These are phyloP conservation scores for Tridacna gigas DNA, from an alignment of 2,888 invertebrate genomes.

Conservation along the genomic window DNA sequence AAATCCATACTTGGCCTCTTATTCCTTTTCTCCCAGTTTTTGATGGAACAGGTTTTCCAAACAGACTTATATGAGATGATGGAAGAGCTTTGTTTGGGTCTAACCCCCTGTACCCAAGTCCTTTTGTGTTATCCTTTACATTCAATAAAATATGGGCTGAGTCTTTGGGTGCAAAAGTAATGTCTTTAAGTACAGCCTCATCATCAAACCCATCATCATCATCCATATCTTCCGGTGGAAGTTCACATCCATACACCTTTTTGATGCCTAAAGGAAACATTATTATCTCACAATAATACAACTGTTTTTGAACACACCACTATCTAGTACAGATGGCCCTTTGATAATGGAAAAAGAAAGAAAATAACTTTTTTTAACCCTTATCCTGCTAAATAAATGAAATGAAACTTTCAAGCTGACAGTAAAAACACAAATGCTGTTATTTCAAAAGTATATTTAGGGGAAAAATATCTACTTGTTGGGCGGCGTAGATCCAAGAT, in stretches of 20 bases:
- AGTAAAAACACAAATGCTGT: no score
- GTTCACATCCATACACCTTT: conserved; percentile 80
- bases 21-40: conserved; percentile 77
- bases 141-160: conserved; percentile 87
- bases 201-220: conserved; percentile 68
- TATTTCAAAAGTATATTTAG: no score
- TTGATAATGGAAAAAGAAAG: no score
- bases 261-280: conserved; percentile 55
- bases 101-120: conserved; percentile 86
- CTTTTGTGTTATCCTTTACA: conserved; percentile 90
- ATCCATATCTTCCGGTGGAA: conserved; percentile 69
- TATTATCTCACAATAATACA: background rate
- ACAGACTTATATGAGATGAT: conserved; percentile 75
- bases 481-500: no score
- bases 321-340: no score
- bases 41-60: conserved; percentile 67
- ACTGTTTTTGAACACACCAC: no score
- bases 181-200: conserved; percentile 65
- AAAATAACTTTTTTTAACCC: no score
- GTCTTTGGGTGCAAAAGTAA: conserved; percentile 86
- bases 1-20: conserved; percentile 76
- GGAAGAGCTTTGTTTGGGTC: conserved; percentile 78
- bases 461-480: no score
- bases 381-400: no score
- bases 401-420: no score